Evolutionary conservation across 2,888 invertebrate species (phyloP).

Genomic region (Scaptomyza polygonia): DNA sequence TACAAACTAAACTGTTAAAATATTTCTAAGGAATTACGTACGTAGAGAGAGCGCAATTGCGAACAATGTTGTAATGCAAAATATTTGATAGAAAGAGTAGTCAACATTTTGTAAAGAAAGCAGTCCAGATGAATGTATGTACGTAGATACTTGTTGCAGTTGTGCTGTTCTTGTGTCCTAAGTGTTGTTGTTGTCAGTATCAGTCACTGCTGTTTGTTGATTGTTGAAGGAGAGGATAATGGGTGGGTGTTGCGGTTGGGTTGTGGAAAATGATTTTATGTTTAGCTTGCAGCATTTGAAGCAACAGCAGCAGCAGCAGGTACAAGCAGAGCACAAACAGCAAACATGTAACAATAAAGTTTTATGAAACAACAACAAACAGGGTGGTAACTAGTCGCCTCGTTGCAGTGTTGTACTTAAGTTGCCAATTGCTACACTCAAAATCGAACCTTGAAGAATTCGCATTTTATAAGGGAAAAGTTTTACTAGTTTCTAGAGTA

Average conservation of each 20-base stretch:
- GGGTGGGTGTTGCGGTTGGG: not conserved
- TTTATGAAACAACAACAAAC: constrained; percentile 72
- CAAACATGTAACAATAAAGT: constrained; percentile 69
- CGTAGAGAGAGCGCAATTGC: not conserved
- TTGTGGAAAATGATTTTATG: constrained; percentile 58
- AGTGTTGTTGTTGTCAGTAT: constrained; percentile 36
- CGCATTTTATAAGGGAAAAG: no score
- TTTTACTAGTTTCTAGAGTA: no score
- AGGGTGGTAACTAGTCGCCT: constrained; percentile 36
- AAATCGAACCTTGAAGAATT: no score
- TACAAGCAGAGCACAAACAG: constrained; percentile 34
- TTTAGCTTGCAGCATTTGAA: constrained; percentile 46
- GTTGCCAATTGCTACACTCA: constrained; percentile 6
- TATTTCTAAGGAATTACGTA: not conserved
- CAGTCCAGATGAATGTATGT: not conserved
- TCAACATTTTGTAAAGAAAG: constrained; percentile 3
- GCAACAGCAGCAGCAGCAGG: constrained; percentile 32
- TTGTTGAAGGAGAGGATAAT: not conserved
- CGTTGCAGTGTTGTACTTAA: constrained; percentile 25
- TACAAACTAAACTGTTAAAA: not conserved
- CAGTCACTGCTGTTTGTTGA: constrained; percentile 46
- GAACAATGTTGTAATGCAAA: not conserved
- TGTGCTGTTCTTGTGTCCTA: constrained; percentile 23
- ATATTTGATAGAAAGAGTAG: not conserved
- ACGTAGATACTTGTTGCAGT: constrained; percentile 26